Evolutionary conservation across 2,113 vertebrate species (phyloP), one percentile per base, ranked within the genome.

Genomic region (Mugil cephalus): DNA sequence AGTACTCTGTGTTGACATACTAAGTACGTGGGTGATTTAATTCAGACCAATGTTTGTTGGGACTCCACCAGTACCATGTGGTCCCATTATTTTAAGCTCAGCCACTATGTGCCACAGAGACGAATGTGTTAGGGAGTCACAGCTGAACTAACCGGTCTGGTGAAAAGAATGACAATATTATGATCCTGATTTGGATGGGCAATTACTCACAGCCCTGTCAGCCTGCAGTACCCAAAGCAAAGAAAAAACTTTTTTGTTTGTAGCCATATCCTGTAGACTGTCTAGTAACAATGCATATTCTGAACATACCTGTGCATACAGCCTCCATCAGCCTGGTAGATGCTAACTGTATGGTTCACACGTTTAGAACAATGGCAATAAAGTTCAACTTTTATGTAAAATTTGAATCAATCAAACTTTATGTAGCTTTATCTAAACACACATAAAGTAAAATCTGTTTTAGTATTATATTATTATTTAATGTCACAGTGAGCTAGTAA

Each of bases 11-110:
- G 48, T 70, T 17, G 6, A 71, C 39, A 71, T 59, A 12, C 19
- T 45, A 11, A 50, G 15, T 58, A 53, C 42, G 64, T 61, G 45
- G 39, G n/a, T 71, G 50, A 66, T 46, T 72, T 69, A 42, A 63
- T 21, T 52, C 8, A 11, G 48, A 19, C 13, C 48, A 64, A 21
- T 66, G 45, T 39, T 39, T 50, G 42, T 34, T 69, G 30, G 47
- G 7, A 39, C 53, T 80, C 39, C 36, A 62, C 30, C 34, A 19
- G 24, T 61, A 45, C 12, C 18, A 73, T 51, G 61, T 24, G 18
- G 43, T 68, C 24, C 51, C 10, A 30, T 71, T 63, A 62, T 17
- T 39, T 66, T 63, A 42, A 18, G 13, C 18, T 55, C n/a, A 21
- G 40, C 34, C 10, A 51, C 42, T 39, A 12, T 59, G 38, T 69